Base-by-base conservation (phyloP, 2,888 invertebrate species). In the Andrena camellia region DNA sequence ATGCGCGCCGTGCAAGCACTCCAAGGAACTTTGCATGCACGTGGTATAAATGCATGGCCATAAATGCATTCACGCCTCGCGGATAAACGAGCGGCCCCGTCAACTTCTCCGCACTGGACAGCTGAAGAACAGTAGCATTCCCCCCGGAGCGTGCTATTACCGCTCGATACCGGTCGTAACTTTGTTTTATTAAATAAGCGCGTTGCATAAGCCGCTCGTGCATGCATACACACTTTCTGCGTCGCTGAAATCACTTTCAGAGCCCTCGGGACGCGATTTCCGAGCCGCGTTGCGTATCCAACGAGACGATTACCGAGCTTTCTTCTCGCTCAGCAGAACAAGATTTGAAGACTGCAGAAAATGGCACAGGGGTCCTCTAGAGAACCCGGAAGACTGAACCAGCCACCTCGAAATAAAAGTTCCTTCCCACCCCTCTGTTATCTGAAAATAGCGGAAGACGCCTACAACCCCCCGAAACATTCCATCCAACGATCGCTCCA, bases 181-280 rank as follows among this genome's bases (percentile, higher is more conserved):
- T 71, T 81, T 81, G 80, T 81, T 81, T 81, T 81, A 81, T 81
- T 80, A 80, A 81, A 81, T 80, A 80, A 80, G 35, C 60, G 52
- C 48, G 20, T 81, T 81, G 81, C 80, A 67, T 71, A 81, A 81
- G 26, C 31, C 20, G 59, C 20, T 20, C 60, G 63, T 13, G 66
- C 60, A 17, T 13, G 66, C 60, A 17, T 29, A n/a, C 35, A 52
- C 72, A 23, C 50, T 54, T 78, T 80, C 79, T 79, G 80, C 80
- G 80, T 42, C 80, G 80, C 57, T 31, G 42, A 8, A 26, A 63
- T 35, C 76, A 42, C 35, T 52, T 62, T 59, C 35, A 35, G 59
- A 20, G 35, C 66, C 59, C 26, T 60, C 31, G 33, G 50, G 31
- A 75, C 69, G 69, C 17, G 67, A 50, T 59, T 59, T 33, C 10